Evolutionary conservation across 37 sponge, comb jelly and placozoan species (phyloP), one percentile per base, ranked within the genome.

Genomic region (Ephydatia muelleri): DNA sequence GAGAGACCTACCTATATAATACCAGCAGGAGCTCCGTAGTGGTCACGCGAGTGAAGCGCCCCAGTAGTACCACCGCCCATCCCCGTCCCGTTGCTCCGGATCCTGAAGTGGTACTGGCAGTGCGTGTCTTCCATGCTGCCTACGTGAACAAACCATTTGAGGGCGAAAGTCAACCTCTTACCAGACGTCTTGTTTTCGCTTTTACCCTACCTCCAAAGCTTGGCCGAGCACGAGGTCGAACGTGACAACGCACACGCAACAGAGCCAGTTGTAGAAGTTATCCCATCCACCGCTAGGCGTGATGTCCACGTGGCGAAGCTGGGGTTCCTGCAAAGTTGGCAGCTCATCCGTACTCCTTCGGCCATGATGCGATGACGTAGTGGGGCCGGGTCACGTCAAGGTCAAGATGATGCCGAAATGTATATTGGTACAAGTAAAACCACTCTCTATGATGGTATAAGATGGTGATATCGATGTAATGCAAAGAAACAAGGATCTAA

Each of bases 141-240:
- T 94, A n/a, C n/a, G n/a, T n/a, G n/a, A n/a, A n/a, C n/a, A n/a
- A n/a, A n/a, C n/a, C n/a, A n/a, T n/a, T n/a, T n/a, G n/a, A n/a
- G n/a, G n/a, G n/a, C n/a, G n/a, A n/a, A n/a, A n/a, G n/a, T n/a
- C n/a, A n/a, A n/a, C n/a, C n/a, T n/a, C 28, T 27, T 33, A 14
- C 13, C 28, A 5, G 43, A 69, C 40, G 25, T 43, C 32, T 30
- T 11, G n/a, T 3, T n/a, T n/a, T n/a, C n/a, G n/a, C n/a, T n/a
- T n/a, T n/a, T 26, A 13, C 23, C 82, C 6, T 75, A 96, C 96
- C 92, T 98, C 99, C 5, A 98, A 29, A 19, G 97, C 97, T 85
- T 98, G 99, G 0, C 99, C 99, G 25, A 98, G 79, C 85, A 96
- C 99, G 12, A 98, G 88, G 82, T 98, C 99, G 73, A 98, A 98